Base-by-base conservation (phyloP, 1,140 invertebrate genomes). In the Eumeta japonica region DNA sequence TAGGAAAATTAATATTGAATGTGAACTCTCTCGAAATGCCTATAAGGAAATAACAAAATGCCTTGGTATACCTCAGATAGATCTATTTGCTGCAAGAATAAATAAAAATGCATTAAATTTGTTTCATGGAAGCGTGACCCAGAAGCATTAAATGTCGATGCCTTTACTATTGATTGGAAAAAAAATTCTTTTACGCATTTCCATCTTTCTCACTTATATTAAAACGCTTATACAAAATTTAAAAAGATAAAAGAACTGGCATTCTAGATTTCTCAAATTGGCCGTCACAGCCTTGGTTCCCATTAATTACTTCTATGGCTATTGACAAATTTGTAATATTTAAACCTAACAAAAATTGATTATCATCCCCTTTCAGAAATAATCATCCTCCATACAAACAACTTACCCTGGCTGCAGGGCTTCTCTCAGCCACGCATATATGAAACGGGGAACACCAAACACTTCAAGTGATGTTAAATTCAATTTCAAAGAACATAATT, bases 221-320 rank as follows among this genome's bases (percentile, higher is more conserved):
- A 11, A 37, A 37, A 16, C 29, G 24, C 11, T 28, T 37, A 16
- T 16, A 28, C 2, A 37, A 37, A 28, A 37, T 37, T 24, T 20
- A 31, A 12, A 18, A 31, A 12, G 37, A 38, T 19, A 13, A 20
- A 12, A 29, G 17, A 19, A 19, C 2, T 9, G 29, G 29, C 1
- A 31, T 31, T 14, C 7, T 38, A 18, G 28, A 31, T 24, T 29
- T 37, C 11, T 28, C 36, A 3, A 7, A 17, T 10, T 37, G 36
- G 27, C 36, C 36, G 2, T 29, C 27, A 3, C 46, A 61, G 28
- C 43, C 50, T 2, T 62, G 52, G 57, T 60, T 36, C 17, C 45
- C 55, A 0, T 2, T 58, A 1, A 7, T 24, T 24, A 5, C 19
- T 35, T 10, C 17, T 24, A 12, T 13, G 18, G 10, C 15, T 35